Conservation (phyloP, 2,888 invertebrate species). For the Lasiommata megera region DNA sequence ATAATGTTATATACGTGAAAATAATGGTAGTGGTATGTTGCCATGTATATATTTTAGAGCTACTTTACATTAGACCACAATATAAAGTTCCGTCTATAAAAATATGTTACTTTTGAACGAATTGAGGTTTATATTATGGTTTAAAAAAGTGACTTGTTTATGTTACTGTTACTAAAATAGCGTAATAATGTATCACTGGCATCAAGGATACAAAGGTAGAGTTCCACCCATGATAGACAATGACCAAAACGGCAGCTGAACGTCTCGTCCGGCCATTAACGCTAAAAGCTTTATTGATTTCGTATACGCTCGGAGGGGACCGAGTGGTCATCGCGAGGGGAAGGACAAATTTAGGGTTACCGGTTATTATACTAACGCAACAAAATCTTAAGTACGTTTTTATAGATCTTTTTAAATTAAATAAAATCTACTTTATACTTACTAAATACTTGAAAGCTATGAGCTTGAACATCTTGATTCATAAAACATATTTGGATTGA, state of each 20-base stretch:
- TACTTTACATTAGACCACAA: too few species aligned
- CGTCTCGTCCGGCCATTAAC: constrained; percentile 46
- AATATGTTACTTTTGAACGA: too few species aligned
- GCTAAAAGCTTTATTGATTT: constrained; percentile 69
- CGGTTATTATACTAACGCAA: neutral
- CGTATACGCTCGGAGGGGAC: constrained; percentile 39
- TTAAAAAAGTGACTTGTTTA: too few species aligned
- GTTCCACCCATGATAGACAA: constrained; percentile 3
- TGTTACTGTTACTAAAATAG: neutral
- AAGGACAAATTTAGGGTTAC: constrained; percentile 10
- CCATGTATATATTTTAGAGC: too few species aligned
- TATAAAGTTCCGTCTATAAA: too few species aligned
- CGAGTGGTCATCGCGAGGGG: constrained; percentile 25
- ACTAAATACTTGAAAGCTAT: too few species aligned
- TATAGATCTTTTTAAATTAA: neutral
- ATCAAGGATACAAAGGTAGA: neutral
- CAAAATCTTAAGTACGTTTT: neutral
- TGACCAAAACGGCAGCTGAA: constrained; percentile 29
- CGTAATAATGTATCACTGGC: neutral
- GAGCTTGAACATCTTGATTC: too few species aligned
- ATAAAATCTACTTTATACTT: neutral
- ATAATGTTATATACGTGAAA: too few species aligned
- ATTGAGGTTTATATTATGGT: too few species aligned
- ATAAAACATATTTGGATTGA: too few species aligned
- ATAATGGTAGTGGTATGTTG: too few species aligned